Evolutionary conservation across 2,797 vertebrate genomes (phyloP), one percentile per base, ranked within the genome.

Genomic region (Arctocebus calabarensis): DNA sequence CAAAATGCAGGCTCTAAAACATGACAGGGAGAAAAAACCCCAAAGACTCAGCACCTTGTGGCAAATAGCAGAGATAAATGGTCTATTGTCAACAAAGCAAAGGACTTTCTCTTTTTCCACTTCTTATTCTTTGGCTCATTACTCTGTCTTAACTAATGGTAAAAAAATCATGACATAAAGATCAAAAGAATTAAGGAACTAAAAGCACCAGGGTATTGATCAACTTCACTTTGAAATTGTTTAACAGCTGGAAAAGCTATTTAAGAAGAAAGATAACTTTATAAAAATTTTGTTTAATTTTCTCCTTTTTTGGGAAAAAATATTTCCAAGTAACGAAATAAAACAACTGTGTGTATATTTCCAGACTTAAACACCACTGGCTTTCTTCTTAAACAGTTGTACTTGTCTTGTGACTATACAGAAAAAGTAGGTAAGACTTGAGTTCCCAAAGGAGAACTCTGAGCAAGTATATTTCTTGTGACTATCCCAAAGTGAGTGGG

Each of bases 151-250:
- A 87, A 90, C 37, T 25, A 91, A 79, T 7, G 34, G 64, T 75
- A n/a, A 66, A 85, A 95, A 92, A 82, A 89, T 40, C 75, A 91
- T 43, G 59, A 88, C 83, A 92, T 45, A 75, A 78, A 77, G 68
- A 94, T 93, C 71, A 94, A 93, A 96, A 85, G 84, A 52, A 82
- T 43, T 29, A 74, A 91, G 77, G 17, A 88, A 90, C 90, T 87
- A 84, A 93, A 92, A 85, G 77, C 52, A 77, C n/a, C n/a, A 59
- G 82, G 43, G 61, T 79, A 95, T 3, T 95, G 93, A 96, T 95
- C 92, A 96, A 95, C 94, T 91, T 88, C 20, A 48, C 79, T 91
- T 74, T 92, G 71, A 95, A 97, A 96, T n/a, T 93, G 68, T 88
- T 84, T 88, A 95, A 78, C 29, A 84, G 13, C 25, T 86, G 45